Evolutionary conservation across 1,140 invertebrate genomes (phyloP).

Genomic region (Lasioglossum albipes): DNA sequence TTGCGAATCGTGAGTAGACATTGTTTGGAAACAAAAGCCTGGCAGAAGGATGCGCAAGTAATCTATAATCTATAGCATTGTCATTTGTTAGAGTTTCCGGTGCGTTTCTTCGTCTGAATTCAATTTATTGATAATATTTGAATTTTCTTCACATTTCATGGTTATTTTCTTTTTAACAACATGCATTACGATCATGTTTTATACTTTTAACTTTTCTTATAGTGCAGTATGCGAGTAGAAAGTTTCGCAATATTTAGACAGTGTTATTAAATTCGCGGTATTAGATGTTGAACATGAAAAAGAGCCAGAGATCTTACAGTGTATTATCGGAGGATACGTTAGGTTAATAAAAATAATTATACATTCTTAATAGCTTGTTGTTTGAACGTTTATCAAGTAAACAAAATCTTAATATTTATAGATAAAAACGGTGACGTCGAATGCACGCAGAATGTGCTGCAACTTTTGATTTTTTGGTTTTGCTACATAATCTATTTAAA

Average conservation of each 20-base stretch:
- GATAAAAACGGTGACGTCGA: neutral
- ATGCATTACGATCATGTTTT: neutral
- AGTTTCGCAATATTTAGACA: neutral
- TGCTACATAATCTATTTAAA: neutral
- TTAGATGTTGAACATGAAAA: slow-evolving; percentile 4
- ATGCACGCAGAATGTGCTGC: neutral
- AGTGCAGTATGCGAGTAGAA: neutral
- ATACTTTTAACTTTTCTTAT: neutral
- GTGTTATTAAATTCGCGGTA: neutral
- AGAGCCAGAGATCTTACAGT: slow-evolving; percentile 12
- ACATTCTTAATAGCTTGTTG: neutral
- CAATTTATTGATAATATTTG: neutral
- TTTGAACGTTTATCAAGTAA: neutral
- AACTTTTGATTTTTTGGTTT: neutral
- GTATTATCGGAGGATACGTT: neutral
- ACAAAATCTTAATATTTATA: neutral
- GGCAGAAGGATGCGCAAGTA: neutral
- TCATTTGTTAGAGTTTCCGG: slow-evolving; percentile 18
- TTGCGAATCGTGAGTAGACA: neutral
- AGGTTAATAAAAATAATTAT: slow-evolving; percentile 27
- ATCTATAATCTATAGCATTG: neutral
- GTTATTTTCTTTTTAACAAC: neutral
- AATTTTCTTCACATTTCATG: neutral
- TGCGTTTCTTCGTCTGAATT: neutral
- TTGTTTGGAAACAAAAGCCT: slow-evolving; percentile 56